These are phyloP conservation scores for Malaclemys terrapin DNA, from an alignment of 2,113 vertebrate species.

Conservation along the genomic window DNA sequence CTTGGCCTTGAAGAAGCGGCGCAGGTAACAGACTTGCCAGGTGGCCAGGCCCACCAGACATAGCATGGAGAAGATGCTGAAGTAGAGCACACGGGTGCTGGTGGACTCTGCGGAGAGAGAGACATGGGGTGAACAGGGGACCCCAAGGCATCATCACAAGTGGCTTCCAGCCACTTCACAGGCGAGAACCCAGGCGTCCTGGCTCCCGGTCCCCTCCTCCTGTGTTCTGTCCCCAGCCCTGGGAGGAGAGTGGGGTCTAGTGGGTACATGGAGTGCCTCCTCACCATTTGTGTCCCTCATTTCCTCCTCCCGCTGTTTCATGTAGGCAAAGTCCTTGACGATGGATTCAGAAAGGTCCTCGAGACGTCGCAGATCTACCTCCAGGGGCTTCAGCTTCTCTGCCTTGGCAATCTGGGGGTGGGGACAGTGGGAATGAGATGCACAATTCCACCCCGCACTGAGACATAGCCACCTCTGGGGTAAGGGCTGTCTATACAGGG, in stretches of 20 bases:
- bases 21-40: conserved; percentile 63
- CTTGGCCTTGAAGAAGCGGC: conserved; percentile 66
- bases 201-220: not conserved
- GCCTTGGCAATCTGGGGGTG: conserved; percentile 54
- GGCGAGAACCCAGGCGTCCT: not conserved
- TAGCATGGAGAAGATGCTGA: conserved; percentile 65
- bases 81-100: conserved; percentile 56
- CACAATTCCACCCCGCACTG: not conserved
- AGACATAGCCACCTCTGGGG: not conserved
- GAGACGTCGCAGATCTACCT: conserved; percentile 53
- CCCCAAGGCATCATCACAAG: no score
- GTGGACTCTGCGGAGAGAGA: conserved; percentile 57
- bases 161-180: no score
- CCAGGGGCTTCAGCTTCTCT: conserved; percentile 62
- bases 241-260: no score
- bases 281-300: conserved; percentile 67
- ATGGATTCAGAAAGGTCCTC: conserved; percentile 62
- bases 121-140: no score
- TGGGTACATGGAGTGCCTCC: not conserved
- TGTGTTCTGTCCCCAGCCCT: not conserved
- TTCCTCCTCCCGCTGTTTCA: conserved; percentile 68
- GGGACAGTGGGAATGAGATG: not conserved
- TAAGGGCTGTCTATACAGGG: no score
- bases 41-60: conserved; percentile 61
- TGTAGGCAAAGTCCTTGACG: conserved; percentile 66